Conservation (phyloP, 2,797 vertebrate species). For the Hirundo rustica region DNA sequence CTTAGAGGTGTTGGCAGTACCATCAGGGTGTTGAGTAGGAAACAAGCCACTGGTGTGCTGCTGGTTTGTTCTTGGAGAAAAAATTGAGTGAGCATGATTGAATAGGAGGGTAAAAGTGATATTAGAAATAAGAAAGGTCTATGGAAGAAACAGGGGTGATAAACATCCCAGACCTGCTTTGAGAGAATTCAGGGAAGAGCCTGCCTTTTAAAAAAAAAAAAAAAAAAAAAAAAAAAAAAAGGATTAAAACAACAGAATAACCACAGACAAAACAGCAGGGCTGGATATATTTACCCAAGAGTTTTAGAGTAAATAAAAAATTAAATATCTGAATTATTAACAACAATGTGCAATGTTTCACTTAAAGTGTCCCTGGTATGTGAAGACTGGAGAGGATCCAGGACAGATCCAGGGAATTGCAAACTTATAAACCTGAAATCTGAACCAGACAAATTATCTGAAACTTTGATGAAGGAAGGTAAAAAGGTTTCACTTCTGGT, state of each 20-base stretch:
- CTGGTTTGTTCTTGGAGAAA: background rate
- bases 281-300: background rate
- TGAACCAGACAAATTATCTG: background rate
- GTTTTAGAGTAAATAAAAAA: constrained; percentile 14
- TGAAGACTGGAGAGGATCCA: constrained; percentile 29
- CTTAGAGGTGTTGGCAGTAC: background rate
- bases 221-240: background rate
- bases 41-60: background rate
- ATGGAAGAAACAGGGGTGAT: background rate
- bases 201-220: background rate
- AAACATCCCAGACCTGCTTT: background rate
- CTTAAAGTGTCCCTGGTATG: background rate
- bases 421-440: background rate
- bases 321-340: constrained; percentile 48
- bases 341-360: background rate
- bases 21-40: background rate
- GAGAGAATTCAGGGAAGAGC: background rate
- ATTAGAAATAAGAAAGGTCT: background rate
- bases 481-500: background rate
- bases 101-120: background rate
- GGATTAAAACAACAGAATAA: too few relatives aligned
- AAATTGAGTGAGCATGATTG: background rate
- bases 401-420: constrained; percentile 8
- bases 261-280: background rate
- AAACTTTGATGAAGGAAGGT: background rate